Evolutionary conservation across 2,888 invertebrate species (phyloP), one percentile per base, ranked within the genome.

Genomic region (Trichopria drosophilae): DNA sequence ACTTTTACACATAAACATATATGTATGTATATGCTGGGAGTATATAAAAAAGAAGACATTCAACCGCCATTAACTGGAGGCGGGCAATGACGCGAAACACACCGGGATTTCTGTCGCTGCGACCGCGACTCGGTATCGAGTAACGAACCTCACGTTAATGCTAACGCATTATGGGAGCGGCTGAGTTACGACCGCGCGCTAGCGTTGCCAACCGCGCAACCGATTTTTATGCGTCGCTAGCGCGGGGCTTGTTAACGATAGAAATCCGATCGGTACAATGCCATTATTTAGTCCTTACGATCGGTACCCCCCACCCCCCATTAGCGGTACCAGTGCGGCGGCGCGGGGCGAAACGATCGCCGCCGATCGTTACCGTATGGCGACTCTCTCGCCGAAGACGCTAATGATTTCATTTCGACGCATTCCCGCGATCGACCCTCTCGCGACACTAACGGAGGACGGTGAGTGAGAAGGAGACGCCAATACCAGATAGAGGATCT

Each of bases 191-290:
- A 56, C 64, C 60, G 60, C 50, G 55, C 51, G 49, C n/a, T n/a
- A n/a, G n/a, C n/a, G n/a, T n/a, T 63, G 55, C 55, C 60, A 57
- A 29, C 20, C 26, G 28, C 44, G 37, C 45, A n/a, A 42, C 29
- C 22, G 59, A 64, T 66, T 67, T 71, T 69, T 67, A 68, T 66
- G 64, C 66, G 62, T 55, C 58, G 51, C 47, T 35, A 31, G 51
- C 26, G 42, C 39, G 24, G 60, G 56, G 62, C 69, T 72, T 72
- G 72, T 72, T 73, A 73, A 72, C 71, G 71, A 72, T 71, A 71
- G 71, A 72, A 73, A 71, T 70, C 66, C 67, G 63, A 68, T 69
- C 64, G 63, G 65, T 67, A 71, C 71, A 73, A 72, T 72, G 66
- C 71, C 69, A 73, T 73, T 72, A 73, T 73, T 73, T 69, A 69